Conservation (phyloP, 2,113 vertebrate genomes). For the Thinocorus orbignyianus region DNA sequence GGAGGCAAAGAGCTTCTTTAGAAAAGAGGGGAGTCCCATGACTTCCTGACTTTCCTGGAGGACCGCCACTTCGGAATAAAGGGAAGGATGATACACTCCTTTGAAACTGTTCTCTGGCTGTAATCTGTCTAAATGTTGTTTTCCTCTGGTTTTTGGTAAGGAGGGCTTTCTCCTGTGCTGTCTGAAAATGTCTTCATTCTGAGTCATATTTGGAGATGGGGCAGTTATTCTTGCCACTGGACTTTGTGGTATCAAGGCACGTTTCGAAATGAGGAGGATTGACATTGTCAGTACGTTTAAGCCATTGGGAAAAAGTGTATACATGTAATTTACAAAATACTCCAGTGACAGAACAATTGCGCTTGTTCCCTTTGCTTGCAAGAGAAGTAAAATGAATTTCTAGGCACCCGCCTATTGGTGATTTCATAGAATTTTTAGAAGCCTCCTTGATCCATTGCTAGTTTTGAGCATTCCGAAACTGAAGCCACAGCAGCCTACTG, state of each 20-base stretch:
- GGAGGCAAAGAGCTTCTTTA: background rate
- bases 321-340: background rate
- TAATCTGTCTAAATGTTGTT: background rate
- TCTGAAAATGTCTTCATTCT: background rate
- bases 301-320: background rate
- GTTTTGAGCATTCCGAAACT: background rate
- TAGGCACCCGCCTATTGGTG: background rate
- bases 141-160: background rate
- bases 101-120: background rate
- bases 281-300: background rate
- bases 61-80: background rate
- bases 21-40: background rate
- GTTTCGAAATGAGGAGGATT: background rate
- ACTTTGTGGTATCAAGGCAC: background rate
- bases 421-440: conserved; percentile 14
- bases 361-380: background rate
- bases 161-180: background rate
- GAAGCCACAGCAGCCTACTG: conserved; percentile 28
- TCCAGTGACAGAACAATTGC: background rate
- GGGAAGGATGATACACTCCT: background rate
- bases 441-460: background rate
- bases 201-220: background rate
- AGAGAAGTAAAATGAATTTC: background rate
- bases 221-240: background rate
- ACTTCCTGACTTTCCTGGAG: background rate